phyloP scores from a whole-genome alignment of 2,888 invertebrate genomes.

The Tetragonula carbonaria region DNA sequence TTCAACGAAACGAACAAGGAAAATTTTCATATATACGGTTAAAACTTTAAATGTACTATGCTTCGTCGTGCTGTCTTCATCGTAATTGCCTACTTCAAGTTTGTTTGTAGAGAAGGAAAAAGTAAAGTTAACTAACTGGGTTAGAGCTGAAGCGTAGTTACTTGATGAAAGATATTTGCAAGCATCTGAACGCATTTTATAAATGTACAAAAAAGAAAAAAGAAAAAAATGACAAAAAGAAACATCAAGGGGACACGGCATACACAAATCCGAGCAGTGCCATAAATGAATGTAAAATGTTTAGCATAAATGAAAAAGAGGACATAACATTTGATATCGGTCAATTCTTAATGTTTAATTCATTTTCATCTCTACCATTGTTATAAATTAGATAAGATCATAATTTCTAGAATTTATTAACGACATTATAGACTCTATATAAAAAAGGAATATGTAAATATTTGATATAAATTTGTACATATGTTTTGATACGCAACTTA shows the following conservation, averaged over 20 bases:
- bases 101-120: constrained; percentile 38
- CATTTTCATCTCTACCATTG: constrained; percentile 63
- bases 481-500: constrained; percentile 72
- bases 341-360: constrained; percentile 65
- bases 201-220: constrained; percentile 54
- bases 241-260: constrained; percentile 47
- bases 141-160: constrained; percentile 39
- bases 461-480: constrained; percentile 70
- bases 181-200: constrained; percentile 43
- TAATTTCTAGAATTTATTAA: constrained; percentile 66
- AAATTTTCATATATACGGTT: constrained; percentile 62
- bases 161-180: constrained; percentile 41
- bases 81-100: constrained; percentile 48
- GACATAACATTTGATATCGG: constrained; percentile 61
- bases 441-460: constrained; percentile 64
- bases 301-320: constrained; percentile 43
- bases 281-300: constrained; percentile 67
- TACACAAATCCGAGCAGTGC: constrained; percentile 65
- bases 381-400: constrained; percentile 61
- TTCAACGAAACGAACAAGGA: constrained; percentile 62
- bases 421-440: constrained; percentile 47
- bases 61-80: constrained; percentile 39
- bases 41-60: constrained; percentile 48
- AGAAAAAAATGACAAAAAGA: background rate
- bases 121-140: constrained; percentile 29